Evolutionary conservation across 1,140 invertebrate species (phyloP).

Genomic region (Odontomachus brunneus): DNA sequence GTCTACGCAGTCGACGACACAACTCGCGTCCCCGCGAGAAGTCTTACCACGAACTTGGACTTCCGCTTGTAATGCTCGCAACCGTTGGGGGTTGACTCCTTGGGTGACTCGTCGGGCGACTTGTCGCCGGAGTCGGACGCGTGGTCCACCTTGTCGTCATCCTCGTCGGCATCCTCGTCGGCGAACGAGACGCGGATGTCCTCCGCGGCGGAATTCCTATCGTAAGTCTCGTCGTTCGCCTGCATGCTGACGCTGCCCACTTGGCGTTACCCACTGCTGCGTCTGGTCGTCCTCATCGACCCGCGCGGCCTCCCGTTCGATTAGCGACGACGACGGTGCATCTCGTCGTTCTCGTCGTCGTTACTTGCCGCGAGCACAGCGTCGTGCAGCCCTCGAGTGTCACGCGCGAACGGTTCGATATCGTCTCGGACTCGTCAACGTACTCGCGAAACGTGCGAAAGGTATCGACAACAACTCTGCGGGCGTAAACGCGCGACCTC

Average conservation of each 20-base stretch:
- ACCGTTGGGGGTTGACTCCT: slow-evolving; percentile 82
- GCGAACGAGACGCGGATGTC: too few species aligned
- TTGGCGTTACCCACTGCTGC: not conserved
- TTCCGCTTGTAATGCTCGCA: slow-evolving; percentile 92
- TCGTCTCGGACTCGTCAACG: too few species aligned
- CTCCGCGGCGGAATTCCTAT: not conserved
- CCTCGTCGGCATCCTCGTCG: slow-evolving; percentile 1
- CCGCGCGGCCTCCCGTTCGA: slow-evolving; percentile 1
- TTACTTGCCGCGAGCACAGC: not conserved
- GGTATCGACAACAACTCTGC: too few species aligned
- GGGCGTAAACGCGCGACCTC: too few species aligned
- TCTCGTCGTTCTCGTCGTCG: not conserved
- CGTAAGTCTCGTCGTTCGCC: not conserved
- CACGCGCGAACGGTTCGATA: not conserved
- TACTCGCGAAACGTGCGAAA: too few species aligned
- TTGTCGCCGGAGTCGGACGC: slow-evolving; percentile 66
- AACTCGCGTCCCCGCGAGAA: not conserved
- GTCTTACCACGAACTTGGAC: slow-evolving; percentile 92
- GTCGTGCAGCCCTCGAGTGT: not conserved
- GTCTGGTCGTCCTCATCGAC: slow-evolving; percentile 23
- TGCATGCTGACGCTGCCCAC: slow-evolving; percentile 21
- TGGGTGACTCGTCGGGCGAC: not conserved
- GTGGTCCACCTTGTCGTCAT: slow-evolving; percentile 10
- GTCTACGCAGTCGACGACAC: too few species aligned
- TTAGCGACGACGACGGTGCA: slow-evolving; percentile 14